Evolutionary conservation across 2,113 vertebrate genomes (phyloP), one percentile per base, ranked within the genome.

Genomic region (Marcusenius ussheri): DNA sequence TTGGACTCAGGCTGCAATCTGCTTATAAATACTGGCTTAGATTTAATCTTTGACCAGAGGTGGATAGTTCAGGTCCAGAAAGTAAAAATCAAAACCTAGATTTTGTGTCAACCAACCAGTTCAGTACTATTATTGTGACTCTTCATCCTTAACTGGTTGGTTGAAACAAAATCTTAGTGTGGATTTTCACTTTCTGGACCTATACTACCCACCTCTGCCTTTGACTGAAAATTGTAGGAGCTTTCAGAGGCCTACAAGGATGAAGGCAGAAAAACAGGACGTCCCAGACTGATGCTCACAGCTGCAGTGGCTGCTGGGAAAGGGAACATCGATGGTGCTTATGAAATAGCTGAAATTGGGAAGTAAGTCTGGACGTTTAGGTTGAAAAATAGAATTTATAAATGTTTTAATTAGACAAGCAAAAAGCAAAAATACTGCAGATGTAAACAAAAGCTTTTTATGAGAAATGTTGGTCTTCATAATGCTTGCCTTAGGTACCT

Each of bases 271-370:
- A 0, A 90, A 56, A 94, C 95, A 0, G 92, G 95, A 17, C 94
- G 89, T 0, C 53, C 89, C 15, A 92, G 90, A 51, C 96, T 97
- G 8, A 91, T 97, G 93, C 31, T 97, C 87, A 97, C 94, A 0
- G 96, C 96, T 80, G 97, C 96, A 0, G 96, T 97, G 49, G 6
- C 96, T 1, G 94, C 95, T n/a, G 95, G 94, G 13, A 95, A 93
- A 88, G 94, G 93, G 8, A 93, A 89, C 15, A 93, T 96, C 1
- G 96, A 97, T 50, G 91, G 31, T 3, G 97, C 94, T 92, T 97
- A 96, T 47, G 97, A 97, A 89, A 95, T 97, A 15, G 94, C 94
- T 88, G 94, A 94, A 90, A 92, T 97, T 66, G 92, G 95, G 15
- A 95, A 93, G 97, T 97, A 91, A 95, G 95, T 91, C 11, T 45